These are phyloP conservation scores for Drosophila emarginata DNA, from an alignment of 2,888 invertebrate genomes.

Conservation along the genomic window DNA sequence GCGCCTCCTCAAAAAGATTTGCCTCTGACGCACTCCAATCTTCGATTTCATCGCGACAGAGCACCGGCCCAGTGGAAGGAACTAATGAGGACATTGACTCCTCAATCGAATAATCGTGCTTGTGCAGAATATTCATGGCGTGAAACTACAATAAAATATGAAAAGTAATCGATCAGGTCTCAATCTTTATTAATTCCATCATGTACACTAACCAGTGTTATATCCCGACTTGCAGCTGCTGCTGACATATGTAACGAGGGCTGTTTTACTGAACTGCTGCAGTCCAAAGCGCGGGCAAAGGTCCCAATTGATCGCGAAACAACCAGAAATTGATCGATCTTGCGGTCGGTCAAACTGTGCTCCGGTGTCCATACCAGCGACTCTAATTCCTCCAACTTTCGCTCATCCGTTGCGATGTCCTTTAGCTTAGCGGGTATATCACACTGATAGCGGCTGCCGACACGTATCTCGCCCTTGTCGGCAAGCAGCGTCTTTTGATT, in stretches of 20 bases:
- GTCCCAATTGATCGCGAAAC: slow-evolving; percentile 97
- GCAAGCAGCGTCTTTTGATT: slow-evolving; percentile 99
- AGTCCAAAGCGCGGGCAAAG: slow-evolving; percentile 98
- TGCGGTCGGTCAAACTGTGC: slow-evolving; percentile 94
- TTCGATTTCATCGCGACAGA: slow-evolving; percentile 99
- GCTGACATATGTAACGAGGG: slow-evolving; percentile 99
- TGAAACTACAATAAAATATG: slow-evolving; percentile 88
- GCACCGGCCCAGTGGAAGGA: slow-evolving; percentile 96
- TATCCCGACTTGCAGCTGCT: slow-evolving; percentile 98
- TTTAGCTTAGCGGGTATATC: slow-evolving; percentile 92
- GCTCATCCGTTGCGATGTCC: slow-evolving; percentile 86
- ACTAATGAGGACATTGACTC: slow-evolving; percentile 95
- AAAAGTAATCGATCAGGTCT: not conserved
- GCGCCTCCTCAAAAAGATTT: slow-evolving; percentile 98
- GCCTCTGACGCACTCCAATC: slow-evolving; percentile 99
- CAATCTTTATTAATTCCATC: too few species aligned
- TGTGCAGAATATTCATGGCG: slow-evolving; percentile 98
- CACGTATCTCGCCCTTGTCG: slow-evolving; percentile 97
- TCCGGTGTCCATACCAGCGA: slow-evolving; percentile 97
- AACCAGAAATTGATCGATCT: slow-evolving; percentile 99
- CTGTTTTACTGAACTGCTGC: slow-evolving; percentile 98
- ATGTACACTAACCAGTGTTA: slow-evolving; percentile 89
- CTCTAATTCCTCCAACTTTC: slow-evolving; percentile 91
- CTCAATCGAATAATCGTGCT: slow-evolving; percentile 95
- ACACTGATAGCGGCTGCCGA: slow-evolving; percentile 98